Evolutionary conservation across 1,140 invertebrate species (phyloP).

Genomic region (Dreissena rostriformis): DNA sequence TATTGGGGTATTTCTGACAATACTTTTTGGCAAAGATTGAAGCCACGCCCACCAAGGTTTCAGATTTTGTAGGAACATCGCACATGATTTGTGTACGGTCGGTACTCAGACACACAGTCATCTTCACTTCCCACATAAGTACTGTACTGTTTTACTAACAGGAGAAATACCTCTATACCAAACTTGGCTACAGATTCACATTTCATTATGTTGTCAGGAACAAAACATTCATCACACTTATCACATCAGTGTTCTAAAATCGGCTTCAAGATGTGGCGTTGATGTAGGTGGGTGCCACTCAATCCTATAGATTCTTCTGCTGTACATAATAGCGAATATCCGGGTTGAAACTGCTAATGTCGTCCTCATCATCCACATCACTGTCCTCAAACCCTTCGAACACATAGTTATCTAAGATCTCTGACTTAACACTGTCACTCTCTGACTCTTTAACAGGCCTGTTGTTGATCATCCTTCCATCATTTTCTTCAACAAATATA

Average conservation of each 20-base stretch:
- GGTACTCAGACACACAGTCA: conserved; percentile 16
- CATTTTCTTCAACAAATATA: conserved; percentile 2
- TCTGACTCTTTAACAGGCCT: conserved; percentile 13
- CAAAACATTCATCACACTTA: conserved; percentile 15
- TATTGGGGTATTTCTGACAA: too few species aligned
- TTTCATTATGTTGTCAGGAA: conserved; percentile 5
- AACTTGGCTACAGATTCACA: conserved; percentile 9
- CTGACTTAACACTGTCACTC: background rate
- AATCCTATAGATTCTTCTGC: conserved; percentile 1
- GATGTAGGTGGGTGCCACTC: background rate
- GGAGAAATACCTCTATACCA: conserved; percentile 2
- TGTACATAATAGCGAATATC: background rate
- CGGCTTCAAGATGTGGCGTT: background rate
- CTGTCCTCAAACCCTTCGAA: conserved; percentile 32
- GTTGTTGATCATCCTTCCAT: background rate
- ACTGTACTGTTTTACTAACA: conserved; percentile 4
- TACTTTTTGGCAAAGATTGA: background rate
- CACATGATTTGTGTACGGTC: conserved; percentile 21
- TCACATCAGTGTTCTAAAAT: background rate
- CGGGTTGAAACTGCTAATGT: background rate
- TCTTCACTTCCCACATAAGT: background rate
- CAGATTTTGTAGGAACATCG: background rate
- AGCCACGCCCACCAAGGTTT: background rate
- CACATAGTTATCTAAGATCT: background rate
- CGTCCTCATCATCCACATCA: conserved; percentile 5